Evolutionary conservation across 1,140 invertebrate genomes (phyloP), one percentile per base, ranked within the genome.

Genomic region (Metaphire vulgaris): DNA sequence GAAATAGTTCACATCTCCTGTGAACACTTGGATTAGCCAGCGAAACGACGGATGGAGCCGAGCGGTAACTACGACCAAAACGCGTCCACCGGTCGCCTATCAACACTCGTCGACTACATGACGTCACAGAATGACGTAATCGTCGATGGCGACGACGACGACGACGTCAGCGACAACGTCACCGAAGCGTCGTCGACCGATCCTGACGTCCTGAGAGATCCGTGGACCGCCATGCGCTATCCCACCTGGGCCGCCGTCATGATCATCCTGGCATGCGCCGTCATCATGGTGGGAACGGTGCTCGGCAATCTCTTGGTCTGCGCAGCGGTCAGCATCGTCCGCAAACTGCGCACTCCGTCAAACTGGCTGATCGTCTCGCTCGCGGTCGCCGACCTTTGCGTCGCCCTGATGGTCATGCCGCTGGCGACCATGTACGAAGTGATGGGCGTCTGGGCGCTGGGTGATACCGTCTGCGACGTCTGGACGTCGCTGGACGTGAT

Each of bases 341-440:
- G 84, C 72, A 83, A 86, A 66, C 81, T 89, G 26, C 87, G 86
- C 74, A 85, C 87, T 31, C 87, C 88, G 26, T 91, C 90, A 73
- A 93, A 92, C 83, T 89, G 90, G 76, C 86, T 93, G 26, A 88
- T 93, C n/a, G 88, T 91, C 68, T 91, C 91, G 1, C 84, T 93
- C 71, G 91, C 92, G 0, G 86, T 91, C 33, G 90, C 90, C 2
- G 92, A 93, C 83, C 86, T 92, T 26, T 88, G 90, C n/a, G 90
- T 92, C 32, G 92, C 91, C 0, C 85, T 92, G 70, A 88, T 91
- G 78, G 88, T 88, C 16, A 90, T 92, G 88, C 92, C 92, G 0
- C 87, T 91, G 26, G 89, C 89, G 0, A 87, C 90, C 73, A 77
- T 82, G 2, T 68, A 74, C 6, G 82, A 87, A 74, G 76, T 86